phyloP scores from a whole-genome alignment of 2,888 invertebrate genomes.

The Myathropa florea region DNA sequence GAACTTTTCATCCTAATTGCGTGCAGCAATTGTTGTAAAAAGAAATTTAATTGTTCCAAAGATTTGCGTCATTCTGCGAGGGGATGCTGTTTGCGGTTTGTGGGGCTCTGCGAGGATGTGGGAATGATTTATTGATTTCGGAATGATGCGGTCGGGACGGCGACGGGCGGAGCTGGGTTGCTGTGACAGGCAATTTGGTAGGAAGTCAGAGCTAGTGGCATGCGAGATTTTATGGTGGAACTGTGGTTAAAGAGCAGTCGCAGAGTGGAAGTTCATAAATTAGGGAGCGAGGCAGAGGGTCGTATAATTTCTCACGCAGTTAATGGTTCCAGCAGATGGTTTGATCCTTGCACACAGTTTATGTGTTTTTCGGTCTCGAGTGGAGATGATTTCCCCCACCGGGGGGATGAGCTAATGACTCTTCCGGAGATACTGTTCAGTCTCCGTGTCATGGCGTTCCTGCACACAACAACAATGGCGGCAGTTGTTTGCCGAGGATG shows the following conservation, averaged over 20 bases:
- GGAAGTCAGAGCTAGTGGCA: background rate
- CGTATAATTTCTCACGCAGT: background rate
- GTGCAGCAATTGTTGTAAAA: slow-evolving; percentile 31
- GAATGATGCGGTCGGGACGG: slow-evolving; percentile 8
- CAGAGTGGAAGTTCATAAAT: background rate
- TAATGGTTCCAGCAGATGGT: background rate
- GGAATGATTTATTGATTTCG: slow-evolving; percentile 39
- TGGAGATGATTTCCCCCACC: background rate
- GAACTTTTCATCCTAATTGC: slow-evolving; percentile 37
- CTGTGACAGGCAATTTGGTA: slow-evolving; percentile 11
- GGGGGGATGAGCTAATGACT: slow-evolving; percentile 8
- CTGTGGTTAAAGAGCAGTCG: background rate
- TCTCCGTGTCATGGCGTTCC: background rate
- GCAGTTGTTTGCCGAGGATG: background rate
- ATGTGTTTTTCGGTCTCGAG: background rate
- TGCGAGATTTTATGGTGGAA: background rate
- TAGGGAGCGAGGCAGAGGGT: background rate
- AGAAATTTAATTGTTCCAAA: slow-evolving; percentile 34
- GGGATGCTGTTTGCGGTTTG: slow-evolving; percentile 17
- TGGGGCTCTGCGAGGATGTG: background rate
- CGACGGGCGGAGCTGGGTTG: background rate
- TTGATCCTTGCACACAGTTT: background rate
- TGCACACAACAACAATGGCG: background rate
- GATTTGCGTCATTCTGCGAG: slow-evolving; percentile 30
- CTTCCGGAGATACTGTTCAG: background rate